phyloP scores from a whole-genome alignment of 2,113 vertebrate genomes.

The Leptodactylus fuscus region DNA sequence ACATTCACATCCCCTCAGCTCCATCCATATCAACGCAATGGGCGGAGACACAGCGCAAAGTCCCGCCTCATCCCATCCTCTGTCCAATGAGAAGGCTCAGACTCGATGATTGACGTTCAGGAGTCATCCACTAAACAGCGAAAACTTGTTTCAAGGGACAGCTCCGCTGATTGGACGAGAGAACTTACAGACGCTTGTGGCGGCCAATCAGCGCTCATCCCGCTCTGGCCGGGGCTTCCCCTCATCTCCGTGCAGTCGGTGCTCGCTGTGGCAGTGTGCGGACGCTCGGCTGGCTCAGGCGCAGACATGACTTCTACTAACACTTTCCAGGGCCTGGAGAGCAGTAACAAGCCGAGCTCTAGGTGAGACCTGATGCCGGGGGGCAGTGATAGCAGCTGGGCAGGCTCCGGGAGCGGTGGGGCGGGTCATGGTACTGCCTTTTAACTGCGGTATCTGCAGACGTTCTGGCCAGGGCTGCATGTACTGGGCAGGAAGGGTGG shows the following conservation, averaged over 20 bases:
- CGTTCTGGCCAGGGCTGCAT: too few species aligned
- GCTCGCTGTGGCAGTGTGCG: not conserved
- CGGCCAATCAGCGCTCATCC: not conserved
- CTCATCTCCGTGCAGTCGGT: not conserved
- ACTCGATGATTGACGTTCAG: rapidly evolving
- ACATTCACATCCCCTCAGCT: not conserved
- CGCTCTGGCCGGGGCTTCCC: not conserved
- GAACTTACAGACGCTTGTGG: rapidly evolving
- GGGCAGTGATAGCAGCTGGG: too few species aligned
- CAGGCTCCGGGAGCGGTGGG: rapidly evolving
- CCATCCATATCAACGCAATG: not conserved
- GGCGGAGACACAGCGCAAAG: not conserved
- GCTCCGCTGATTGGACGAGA: constrained; percentile 29
- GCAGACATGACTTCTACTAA: constrained; percentile 72
- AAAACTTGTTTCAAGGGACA: rapidly evolving
- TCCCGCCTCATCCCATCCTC: not conserved
- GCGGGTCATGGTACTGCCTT: rapidly evolving
- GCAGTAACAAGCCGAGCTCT: constrained; percentile 76
- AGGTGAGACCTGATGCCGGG: constrained; percentile 72
- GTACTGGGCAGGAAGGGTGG: constrained; percentile 2
- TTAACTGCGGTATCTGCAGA: not conserved
- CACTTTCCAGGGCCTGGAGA: constrained; percentile 83
- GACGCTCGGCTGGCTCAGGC: constrained; percentile 1
- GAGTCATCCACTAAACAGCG: rapidly evolving
- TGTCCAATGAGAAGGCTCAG: not conserved